A percentile compares a stretch with the other conserved stretches of the same genome.
phyloP scores from a whole-genome alignment of 2,888 invertebrate species.

The Cephus nigrinus region DNA sequence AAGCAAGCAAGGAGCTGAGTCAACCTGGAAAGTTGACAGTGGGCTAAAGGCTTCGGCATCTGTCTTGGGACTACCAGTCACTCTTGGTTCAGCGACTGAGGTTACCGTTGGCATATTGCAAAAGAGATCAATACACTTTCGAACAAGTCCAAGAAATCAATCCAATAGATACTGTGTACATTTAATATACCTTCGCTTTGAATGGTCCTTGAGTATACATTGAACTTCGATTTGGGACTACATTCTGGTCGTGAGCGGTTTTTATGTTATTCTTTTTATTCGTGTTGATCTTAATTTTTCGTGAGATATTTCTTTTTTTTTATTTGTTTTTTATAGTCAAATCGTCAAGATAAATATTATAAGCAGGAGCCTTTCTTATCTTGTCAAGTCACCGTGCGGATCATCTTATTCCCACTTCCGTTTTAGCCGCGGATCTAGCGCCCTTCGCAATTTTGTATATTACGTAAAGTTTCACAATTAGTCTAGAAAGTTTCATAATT shows the following conservation, averaged over 20 bases:
- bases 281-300: neutral
- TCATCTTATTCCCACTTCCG: constrained; percentile 20
- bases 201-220: neutral
- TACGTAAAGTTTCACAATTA: constrained; percentile 59
- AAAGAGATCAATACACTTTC: neutral
- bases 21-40: neutral
- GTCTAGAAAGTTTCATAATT: constrained; percentile 63
- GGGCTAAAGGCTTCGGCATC: neutral
- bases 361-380: constrained; percentile 24
- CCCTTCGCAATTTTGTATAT: constrained; percentile 48
- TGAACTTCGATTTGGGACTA: neutral
- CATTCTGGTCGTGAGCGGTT: neutral
- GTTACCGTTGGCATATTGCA: neutral
- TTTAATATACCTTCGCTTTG: neutral
- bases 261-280: neutral
- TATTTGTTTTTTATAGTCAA: too few relatives aligned
- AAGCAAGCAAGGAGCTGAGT: neutral
- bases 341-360: neutral
- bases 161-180: neutral
- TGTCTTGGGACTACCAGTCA: neutral
- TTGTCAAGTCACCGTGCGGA: constrained; percentile 25
- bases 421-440: constrained; percentile 16
- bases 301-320: too few relatives aligned
- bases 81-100: neutral
- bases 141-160: neutral